phyloP scores from a whole-genome alignment of 2,888 invertebrate species.

The Erebia aethiops region DNA sequence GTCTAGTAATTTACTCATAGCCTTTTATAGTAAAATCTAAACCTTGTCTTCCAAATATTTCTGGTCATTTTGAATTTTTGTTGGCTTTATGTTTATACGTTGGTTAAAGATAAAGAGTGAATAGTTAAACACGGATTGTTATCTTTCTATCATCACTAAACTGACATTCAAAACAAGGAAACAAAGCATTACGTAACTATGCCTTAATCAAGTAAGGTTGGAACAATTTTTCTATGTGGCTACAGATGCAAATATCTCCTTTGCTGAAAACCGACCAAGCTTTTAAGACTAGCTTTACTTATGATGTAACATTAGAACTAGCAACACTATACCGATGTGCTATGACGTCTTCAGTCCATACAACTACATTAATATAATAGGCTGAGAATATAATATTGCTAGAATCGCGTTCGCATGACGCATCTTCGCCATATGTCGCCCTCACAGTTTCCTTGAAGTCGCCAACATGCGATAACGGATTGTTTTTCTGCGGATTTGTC shows the following conservation, averaged over 20 bases:
- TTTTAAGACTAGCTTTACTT: not conserved
- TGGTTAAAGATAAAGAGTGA: too few relatives aligned
- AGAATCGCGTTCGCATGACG: slow-evolving; percentile 57
- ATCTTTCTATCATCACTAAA: too few relatives aligned
- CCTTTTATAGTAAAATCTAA: slow-evolving; percentile 1
- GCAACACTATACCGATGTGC: not conserved
- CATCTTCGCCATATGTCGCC: slow-evolving; percentile 72
- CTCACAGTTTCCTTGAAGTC: slow-evolving; percentile 70
- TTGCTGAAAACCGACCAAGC: too few relatives aligned
- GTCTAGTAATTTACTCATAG: not conserved
- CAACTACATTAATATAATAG: slow-evolving; percentile 12
- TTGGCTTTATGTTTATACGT: too few relatives aligned
- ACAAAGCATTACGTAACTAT: too few relatives aligned
- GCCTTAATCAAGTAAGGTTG: too few relatives aligned
- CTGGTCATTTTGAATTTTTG: too few relatives aligned
- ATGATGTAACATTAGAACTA: not conserved
- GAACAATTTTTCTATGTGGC: too few relatives aligned
- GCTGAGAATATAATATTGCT: slow-evolving; percentile 34
- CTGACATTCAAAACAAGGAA: too few relatives aligned
- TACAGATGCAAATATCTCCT: too few relatives aligned
- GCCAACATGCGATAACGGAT: slow-evolving; percentile 50
- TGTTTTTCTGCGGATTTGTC: slow-evolving; percentile 29
- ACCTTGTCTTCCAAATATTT: not conserved
- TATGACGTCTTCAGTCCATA: slow-evolving; percentile 25
- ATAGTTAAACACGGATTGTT: too few relatives aligned